These are phyloP conservation scores for Elephas maximus DNA, from an alignment of 2,113 vertebrate genomes.

Conservation along the genomic window DNA sequence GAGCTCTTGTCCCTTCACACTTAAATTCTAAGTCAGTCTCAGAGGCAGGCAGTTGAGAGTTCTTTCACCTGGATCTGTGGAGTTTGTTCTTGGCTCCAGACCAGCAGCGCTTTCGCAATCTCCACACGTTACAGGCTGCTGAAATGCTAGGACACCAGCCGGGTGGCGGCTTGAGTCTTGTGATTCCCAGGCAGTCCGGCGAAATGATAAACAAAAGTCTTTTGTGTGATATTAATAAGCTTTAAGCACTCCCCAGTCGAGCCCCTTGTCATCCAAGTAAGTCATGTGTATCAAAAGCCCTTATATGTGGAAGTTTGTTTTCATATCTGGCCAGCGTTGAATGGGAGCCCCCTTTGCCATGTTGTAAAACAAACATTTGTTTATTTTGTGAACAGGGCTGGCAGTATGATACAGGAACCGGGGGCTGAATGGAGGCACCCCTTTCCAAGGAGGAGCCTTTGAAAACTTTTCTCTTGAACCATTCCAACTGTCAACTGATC, in stretches of 20 bases:
- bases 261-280: conserved; percentile 89
- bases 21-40: conserved; percentile 37
- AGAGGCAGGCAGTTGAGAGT: not conserved
- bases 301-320: conserved; percentile 90
- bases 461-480: conserved; percentile 82
- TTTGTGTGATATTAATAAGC: conserved; percentile 92
- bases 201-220: conserved; percentile 91
- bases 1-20: conserved; percentile 80
- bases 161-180: conserved; percentile 86
- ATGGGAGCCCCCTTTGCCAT: conserved; percentile 88
- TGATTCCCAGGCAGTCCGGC: conserved; percentile 88
- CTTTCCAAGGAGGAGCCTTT: conserved; percentile 89
- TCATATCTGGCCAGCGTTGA: conserved; percentile 89
- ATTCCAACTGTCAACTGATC: conserved; percentile 88
- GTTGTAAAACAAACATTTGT: conserved; percentile 91
- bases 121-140: conserved; percentile 80
- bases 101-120: conserved; percentile 83
- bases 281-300: conserved; percentile 90
- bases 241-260: conserved; percentile 87
- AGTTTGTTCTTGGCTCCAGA: conserved; percentile 76
- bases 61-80: conserved; percentile 82
- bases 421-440: conserved; percentile 86
- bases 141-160: conserved; percentile 84
- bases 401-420: conserved; percentile 87
- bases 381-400: conserved; percentile 89